phyloP scores from a whole-genome alignment of 2,113 vertebrate species.

The Silurus meridionalis region DNA sequence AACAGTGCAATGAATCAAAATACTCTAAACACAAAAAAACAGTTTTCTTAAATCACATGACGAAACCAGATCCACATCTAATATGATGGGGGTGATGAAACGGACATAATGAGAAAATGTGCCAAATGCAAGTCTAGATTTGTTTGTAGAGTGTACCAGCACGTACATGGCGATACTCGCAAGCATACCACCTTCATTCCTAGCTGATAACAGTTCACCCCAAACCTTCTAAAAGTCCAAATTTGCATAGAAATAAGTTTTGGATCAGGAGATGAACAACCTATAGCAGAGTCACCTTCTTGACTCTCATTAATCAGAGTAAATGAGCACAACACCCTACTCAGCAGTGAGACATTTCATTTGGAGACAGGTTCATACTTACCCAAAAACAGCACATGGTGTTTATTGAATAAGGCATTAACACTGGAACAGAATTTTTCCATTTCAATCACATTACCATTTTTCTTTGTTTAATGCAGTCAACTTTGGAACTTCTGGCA shows the following conservation, averaged over 20 bases:
- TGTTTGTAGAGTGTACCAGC: neutral
- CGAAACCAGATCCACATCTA: neutral
- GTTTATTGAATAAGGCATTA: slow-evolving; percentile 28
- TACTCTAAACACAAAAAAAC: neutral
- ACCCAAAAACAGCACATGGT: slow-evolving; percentile 8
- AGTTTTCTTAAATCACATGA: neutral
- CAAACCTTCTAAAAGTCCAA: slow-evolving; percentile 10
- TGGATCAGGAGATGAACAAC: slow-evolving; percentile 23
- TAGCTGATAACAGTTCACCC: slow-evolving; percentile 11
- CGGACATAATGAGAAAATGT: neutral
- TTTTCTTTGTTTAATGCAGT: neutral
- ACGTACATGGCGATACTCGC: neutral
- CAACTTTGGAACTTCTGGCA: neutral
- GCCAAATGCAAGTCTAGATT: slow-evolving; percentile 3
- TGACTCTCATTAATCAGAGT: slow-evolving; percentile 37
- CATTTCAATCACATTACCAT: neutral
- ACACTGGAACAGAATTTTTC: neutral
- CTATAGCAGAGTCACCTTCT: slow-evolving; percentile 27
- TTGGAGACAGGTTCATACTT: slow-evolving; percentile 29
- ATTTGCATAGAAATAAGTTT: slow-evolving; percentile 48
- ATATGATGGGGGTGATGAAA: neutral
- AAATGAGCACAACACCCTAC: slow-evolving; percentile 33
- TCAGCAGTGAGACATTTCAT: slow-evolving; percentile 17
- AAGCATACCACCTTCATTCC: neutral
- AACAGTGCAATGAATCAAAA: neutral